A percentile compares a stretch with the other conserved stretches of the same genome.
Conservation (phyloP, 2,113 vertebrate genomes). For the Amblyornis subalaris region DNA sequence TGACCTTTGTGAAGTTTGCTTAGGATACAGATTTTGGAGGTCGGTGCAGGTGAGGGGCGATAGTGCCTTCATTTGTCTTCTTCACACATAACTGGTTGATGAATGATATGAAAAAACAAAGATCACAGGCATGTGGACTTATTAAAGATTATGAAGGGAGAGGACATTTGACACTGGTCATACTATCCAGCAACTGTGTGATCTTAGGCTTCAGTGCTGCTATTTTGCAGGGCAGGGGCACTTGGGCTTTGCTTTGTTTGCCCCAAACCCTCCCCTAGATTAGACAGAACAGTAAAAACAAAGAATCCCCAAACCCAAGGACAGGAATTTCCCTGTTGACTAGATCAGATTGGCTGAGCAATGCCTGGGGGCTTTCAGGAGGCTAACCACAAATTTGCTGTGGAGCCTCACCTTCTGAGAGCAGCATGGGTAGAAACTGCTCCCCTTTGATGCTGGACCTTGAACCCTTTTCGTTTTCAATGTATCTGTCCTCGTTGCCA, state of each 20-base stretch:
- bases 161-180: not conserved
- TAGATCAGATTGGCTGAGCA: not conserved
- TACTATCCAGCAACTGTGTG: not conserved
- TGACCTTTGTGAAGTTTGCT: not conserved
- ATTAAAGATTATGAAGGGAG: not conserved
- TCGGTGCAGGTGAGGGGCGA: not conserved
- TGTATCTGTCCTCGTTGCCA: not conserved
- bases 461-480: not conserved
- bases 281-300: not conserved
- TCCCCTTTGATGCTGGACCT: slow-evolving; percentile 11
- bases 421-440: not conserved
- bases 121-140: not conserved
- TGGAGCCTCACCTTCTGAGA: not conserved
- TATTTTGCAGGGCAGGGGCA: not conserved
- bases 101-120: not conserved
- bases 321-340: not conserved
- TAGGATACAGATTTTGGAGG: not conserved
- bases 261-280: not conserved
- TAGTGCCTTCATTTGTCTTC: not conserved
- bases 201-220: not conserved
- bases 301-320: not conserved
- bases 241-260: not conserved
- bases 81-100: not conserved
- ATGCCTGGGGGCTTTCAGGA: not conserved
- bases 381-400: not conserved